Conservation (phyloP, 2,797 vertebrate genomes). For the Anomalospiza imberbis region DNA sequence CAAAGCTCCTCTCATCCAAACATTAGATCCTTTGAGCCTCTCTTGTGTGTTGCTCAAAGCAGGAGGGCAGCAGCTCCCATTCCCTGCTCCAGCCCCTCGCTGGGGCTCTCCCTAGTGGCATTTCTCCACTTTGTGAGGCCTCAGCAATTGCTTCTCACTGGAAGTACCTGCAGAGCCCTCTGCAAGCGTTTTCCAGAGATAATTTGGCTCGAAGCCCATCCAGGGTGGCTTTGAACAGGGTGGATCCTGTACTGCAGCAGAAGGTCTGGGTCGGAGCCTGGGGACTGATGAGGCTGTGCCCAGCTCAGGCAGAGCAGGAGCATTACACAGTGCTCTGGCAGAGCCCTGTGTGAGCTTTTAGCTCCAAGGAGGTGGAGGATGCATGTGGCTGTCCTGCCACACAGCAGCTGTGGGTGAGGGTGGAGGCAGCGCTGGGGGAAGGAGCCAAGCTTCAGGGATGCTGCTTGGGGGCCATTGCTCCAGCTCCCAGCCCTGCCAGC, state of each 20-base stretch:
- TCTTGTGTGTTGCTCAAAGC: neutral
- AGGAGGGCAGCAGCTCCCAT: neutral
- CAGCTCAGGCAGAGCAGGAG: neutral
- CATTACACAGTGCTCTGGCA: rapidly evolving
- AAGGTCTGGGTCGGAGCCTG: neutral
- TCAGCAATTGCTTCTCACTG: neutral
- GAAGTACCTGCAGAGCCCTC: neutral
- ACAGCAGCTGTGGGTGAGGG: neutral
- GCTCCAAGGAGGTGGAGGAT: neutral
- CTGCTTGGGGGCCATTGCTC: neutral
- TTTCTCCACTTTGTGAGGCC: neutral
- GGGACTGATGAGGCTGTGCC: neutral
- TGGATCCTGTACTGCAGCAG: neutral
- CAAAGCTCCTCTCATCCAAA: conserved; percentile 2
- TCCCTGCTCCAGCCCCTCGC: neutral
- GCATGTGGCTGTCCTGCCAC: rapidly evolving
- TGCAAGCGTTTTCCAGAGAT: neutral
- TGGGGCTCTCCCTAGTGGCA: neutral
- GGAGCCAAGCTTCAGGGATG: neutral
- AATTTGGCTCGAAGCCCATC: rapidly evolving
- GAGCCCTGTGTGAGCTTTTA: rapidly evolving
- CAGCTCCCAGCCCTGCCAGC: neutral
- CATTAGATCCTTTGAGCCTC: neutral
- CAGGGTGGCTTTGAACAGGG: neutral
- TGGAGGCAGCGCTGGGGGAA: rapidly evolving